These are phyloP conservation scores for Plutella xylostella DNA, from an alignment of 2,888 invertebrate species.

Conservation along the genomic window DNA sequence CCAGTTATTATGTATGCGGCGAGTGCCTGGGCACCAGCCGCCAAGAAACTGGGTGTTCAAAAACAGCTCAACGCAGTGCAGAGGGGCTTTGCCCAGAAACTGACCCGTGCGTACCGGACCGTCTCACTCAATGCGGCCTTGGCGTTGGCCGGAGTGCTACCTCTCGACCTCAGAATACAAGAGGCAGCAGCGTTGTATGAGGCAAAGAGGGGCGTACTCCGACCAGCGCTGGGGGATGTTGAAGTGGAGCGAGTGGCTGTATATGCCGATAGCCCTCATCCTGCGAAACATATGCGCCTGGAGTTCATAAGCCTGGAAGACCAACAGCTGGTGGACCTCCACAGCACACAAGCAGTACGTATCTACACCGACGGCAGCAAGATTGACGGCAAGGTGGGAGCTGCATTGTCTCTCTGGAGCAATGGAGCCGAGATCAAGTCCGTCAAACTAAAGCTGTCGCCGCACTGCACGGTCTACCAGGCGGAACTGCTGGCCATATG, in stretches of 20 bases:
- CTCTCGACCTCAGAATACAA: constrained; percentile 6
- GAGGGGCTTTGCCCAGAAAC: background rate
- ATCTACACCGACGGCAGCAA: constrained; percentile 6
- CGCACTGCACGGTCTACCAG: constrained; percentile 8
- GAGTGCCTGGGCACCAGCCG: constrained; percentile 5
- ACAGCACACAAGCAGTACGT: background rate
- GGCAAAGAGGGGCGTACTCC: background rate
- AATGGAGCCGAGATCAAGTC: background rate
- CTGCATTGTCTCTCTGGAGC: constrained; percentile 1
- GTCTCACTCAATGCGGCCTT: constrained; percentile 5
- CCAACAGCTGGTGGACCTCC: too few relatives aligned
- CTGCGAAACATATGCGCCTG: background rate
- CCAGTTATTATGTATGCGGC: constrained; percentile 11
- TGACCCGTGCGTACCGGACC: constrained; percentile 3
- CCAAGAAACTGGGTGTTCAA: background rate
- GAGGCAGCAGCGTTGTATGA: constrained; percentile 1
- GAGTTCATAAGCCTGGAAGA: background rate
- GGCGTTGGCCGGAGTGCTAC: constrained; percentile 3
- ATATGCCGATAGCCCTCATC: background rate
- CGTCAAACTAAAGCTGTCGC: background rate
- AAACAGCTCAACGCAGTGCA: background rate
- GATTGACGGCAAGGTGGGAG: constrained; percentile 6
- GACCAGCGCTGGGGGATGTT: background rate
- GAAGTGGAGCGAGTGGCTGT: background rate
- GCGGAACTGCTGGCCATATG: constrained; percentile 7